Evolutionary conservation across 2,797 vertebrate genomes (phyloP), one percentile per base, ranked within the genome.

Genomic region (Danio aesculapii): DNA sequence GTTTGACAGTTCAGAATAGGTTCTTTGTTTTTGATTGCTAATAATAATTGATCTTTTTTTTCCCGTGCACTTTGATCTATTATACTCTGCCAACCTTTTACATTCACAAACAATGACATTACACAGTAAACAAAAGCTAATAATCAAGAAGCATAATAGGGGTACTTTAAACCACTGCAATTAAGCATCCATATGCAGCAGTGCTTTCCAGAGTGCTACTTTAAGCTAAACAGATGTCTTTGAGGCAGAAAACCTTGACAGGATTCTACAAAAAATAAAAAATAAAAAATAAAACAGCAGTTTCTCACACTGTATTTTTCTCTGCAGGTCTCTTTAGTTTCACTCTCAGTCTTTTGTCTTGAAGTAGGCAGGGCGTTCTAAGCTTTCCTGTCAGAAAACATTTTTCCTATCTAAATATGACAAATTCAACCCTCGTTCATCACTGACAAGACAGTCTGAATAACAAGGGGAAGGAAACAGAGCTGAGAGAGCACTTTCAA

Each of bases 171-270:
- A 71, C 47, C 8, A n/a, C 58, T 46, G 17, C 58, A 82, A 70
- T 76, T 19, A 50, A 79, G 19, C 4, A n/a, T 77, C 77, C 59
- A 14, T 64, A 70, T 43, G 75, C 68, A 61, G 52, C 59, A 73
- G 63, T 19, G 66, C 66, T 74, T 73, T 77, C 71, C 17, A 47
- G 71, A 69, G 61, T 43, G 59, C 71, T 69, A 67, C 82, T 61
- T 21, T 30, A 59, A 75, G 72, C 21, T 70, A 86, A 81, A 74
- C 21, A 55, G 53, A 81, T 73, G 43, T 71, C 62, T 83, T 72
- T 62, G 58, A 58, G 43, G 47, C 63, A 70, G 70, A 57, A 71
- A 71, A 55, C 39, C 9, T 50, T 61, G 67, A 43, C 62, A 76
- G 71, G 81, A 82, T 82, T 30, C 30, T 30, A 30, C 30, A 30